Evolutionary conservation across 2,888 invertebrate species (phyloP), one percentile per base, ranked within the genome.

Genomic region (Protonemura montana): DNA sequence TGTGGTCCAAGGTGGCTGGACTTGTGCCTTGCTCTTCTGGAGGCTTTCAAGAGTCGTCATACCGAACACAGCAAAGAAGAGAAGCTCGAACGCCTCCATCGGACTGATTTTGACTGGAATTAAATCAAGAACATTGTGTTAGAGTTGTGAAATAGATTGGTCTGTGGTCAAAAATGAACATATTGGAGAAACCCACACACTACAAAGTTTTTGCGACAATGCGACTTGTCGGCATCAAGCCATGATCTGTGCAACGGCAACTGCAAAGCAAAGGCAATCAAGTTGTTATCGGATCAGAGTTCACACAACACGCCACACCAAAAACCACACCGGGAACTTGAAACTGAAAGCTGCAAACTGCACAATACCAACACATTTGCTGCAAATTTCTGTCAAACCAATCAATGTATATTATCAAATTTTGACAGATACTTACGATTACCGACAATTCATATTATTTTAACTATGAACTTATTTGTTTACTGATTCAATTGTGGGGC

Each of bases 21-120:
- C 87, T 26, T 87, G 87, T 25, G 28, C 3, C 26, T 82, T 77
- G 25, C 27, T 28, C 89, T 94, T 94, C 93, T 95, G 95, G 90
- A 97, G 94, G 92, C 97, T 96, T 91, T 95, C 95, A 92, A 96
- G 95, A 89, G 96, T 96, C 90, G 96, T 98, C 93, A 98, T 96
- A 91, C 98, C 98, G 93, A 99, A 98, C 92, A 99, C 95, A 91
- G 98, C 98, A 94, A 98, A 98, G 95, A 99, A 99, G 90, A 99
- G 95, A 93, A 98, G 96, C 94, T 99, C 99, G 93, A 99, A 96
- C 90, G 98, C 98, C 92, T 97, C 95, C 93, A 97, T 92, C 90
- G 97, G 96, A 92, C 95, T 95, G 95, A 97, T 96, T 93, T 95
- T 95, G 92, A 98, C 97, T 98, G 96, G 91, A 95, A 94, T 59